phyloP scores from a whole-genome alignment of 37 sponge, comb jelly and placozoan genomes.

The Dysidea cf. avara region DNA sequence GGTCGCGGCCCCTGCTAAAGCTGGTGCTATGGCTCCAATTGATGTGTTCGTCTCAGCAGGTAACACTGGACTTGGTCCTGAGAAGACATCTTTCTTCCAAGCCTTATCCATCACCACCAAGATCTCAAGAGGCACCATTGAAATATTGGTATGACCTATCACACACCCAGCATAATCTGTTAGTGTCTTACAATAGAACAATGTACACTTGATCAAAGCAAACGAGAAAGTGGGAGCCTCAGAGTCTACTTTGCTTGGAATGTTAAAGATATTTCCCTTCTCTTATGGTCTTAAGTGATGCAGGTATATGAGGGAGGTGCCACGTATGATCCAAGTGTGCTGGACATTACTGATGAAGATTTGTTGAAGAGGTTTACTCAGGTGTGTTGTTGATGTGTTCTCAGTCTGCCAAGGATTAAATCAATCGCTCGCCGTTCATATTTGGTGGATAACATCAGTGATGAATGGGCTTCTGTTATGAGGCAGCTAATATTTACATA shows the following conservation, averaged over 20 bases:
- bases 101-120: slow-evolving; percentile 96
- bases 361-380: slow-evolving; percentile 66
- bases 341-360: slow-evolving; percentile 89
- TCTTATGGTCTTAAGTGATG: slow-evolving; percentile 87
- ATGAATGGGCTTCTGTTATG: too few species aligned
- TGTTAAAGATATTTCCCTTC: slow-evolving; percentile 98
- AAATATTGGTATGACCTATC: slow-evolving; percentile 83
- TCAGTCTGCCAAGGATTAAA: neutral
- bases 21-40: slow-evolving; percentile 95
- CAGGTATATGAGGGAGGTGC: slow-evolving; percentile 96
- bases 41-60: slow-evolving; percentile 77
- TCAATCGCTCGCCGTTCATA: too few species aligned
- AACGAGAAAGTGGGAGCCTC: slow-evolving; percentile 90
- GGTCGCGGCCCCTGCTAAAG: slow-evolving; percentile 97
- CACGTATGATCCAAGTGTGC: slow-evolving; percentile 73
- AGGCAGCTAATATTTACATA: too few species aligned
- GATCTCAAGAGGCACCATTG: slow-evolving; percentile 95
- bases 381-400: slow-evolving; percentile 45
- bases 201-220: slow-evolving; percentile 89
- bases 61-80: slow-evolving; percentile 95
- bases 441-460: too few species aligned
- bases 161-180: neutral
- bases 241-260: slow-evolving; percentile 93
- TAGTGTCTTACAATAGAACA: slow-evolving; percentile 39
- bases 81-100: slow-evolving; percentile 99